These are phyloP conservation scores for Ahaetulla prasina DNA, from an alignment of 2,113 vertebrate genomes.

Conservation along the genomic window DNA sequence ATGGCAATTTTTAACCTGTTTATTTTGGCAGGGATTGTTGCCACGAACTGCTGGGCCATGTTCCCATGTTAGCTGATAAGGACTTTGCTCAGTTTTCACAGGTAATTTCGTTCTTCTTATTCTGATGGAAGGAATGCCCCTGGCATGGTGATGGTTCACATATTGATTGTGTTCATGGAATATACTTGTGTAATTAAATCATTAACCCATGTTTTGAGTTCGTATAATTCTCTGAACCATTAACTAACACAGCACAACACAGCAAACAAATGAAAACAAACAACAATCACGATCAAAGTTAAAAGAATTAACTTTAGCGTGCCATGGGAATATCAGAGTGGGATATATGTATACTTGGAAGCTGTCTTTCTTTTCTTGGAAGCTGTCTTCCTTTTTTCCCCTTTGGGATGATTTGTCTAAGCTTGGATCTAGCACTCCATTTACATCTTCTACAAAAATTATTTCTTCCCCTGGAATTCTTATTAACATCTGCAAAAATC, in stretches of 20 bases:
- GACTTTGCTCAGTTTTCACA: constrained; percentile 82
- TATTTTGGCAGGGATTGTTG: constrained; percentile 76
- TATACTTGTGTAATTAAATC: neutral
- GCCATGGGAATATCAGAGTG: neutral
- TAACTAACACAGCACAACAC: neutral
- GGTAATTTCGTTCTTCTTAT: constrained; percentile 57
- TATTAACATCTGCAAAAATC: neutral
- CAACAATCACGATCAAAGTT: neutral
- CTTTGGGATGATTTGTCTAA: neutral
- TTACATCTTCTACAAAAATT: neutral
- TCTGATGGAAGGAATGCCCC: neutral
- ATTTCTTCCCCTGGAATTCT: neutral
- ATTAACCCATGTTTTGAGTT: neutral
- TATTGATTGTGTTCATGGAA: neutral
- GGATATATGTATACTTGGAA: neutral
- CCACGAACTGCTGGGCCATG: constrained; percentile 78
- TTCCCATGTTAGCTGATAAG: constrained; percentile 80
- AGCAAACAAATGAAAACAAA: neutral
- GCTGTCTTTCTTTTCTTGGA: neutral
- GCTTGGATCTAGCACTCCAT: neutral
- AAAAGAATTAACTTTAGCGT: neutral
- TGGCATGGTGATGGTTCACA: neutral
- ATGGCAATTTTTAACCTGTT: neutral
- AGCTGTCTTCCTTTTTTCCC: neutral
- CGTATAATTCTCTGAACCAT: neutral